Percentiles rank a stretch among this genome's conserved stretches.
Evolutionary conservation across 2,888 invertebrate species (phyloP).

Genomic region (Sarcophaga carnaria): DNA sequence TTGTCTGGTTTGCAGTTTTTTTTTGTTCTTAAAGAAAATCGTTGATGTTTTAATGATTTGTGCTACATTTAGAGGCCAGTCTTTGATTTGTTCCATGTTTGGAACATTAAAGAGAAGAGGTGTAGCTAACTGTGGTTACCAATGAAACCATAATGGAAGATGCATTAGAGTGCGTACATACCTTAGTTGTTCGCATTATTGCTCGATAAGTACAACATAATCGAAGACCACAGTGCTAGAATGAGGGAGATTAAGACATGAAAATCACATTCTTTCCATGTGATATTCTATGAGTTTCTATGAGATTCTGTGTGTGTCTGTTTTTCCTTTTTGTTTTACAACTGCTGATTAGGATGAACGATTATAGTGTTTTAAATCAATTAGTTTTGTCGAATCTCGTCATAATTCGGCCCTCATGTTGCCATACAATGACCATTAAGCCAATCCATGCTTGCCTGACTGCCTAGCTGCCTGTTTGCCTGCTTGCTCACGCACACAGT

Average conservation of each 20-base stretch:
- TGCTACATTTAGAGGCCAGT: constrained; percentile 60
- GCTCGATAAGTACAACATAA: constrained; percentile 54
- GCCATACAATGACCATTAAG: constrained; percentile 64
- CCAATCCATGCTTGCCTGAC: background rate
- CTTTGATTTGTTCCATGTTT: no score
- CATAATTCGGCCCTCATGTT: constrained; percentile 76
- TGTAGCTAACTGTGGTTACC: constrained; percentile 62
- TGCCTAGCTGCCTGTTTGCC: no score
- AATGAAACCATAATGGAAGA: constrained; percentile 63
- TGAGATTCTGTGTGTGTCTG: background rate
- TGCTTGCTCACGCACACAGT: constrained; percentile 5
- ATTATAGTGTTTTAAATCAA: constrained; percentile 81
- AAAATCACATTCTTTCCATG: constrained; percentile 31
- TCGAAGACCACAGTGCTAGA: constrained; percentile 67
- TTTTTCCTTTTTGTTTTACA: constrained; percentile 55
- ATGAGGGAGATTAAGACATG: constrained; percentile 42
- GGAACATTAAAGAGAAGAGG: constrained; percentile 26
- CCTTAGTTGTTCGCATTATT: constrained; percentile 47
- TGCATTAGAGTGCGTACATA: constrained; percentile 59
- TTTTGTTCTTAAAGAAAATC: constrained; percentile 55
- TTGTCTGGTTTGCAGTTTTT: constrained; percentile 4
- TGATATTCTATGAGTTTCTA: background rate
- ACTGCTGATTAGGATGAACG: constrained; percentile 67
- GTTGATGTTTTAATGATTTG: constrained; percentile 65
- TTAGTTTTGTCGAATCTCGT: constrained; percentile 81